Percentiles rank a stretch among this genome's conserved stretches.
Evolutionary conservation across 92 coral and sea anemone genomes (phyloP).

Genomic region (Porites lobata): DNA sequence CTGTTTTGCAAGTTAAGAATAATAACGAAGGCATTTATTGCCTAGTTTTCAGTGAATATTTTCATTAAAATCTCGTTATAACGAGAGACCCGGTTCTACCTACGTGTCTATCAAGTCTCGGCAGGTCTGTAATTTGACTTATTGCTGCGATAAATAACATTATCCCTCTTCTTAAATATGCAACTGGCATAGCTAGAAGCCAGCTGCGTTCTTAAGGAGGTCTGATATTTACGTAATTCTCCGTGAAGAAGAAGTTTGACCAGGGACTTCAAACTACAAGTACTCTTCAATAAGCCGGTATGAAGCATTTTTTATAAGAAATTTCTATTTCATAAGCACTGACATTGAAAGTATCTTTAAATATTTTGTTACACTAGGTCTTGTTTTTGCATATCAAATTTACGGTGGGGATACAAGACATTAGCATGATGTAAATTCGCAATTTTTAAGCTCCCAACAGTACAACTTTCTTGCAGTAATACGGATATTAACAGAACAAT

Average conservation of each 20-base stretch:
- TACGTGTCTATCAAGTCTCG: neutral
- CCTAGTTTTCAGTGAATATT: neutral
- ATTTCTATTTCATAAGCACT: neutral
- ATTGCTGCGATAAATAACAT: slow-evolving; percentile 28
- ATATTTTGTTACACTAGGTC: neutral
- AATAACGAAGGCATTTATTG: neutral
- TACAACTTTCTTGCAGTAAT: neutral
- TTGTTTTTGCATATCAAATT: neutral
- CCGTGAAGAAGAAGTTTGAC: slow-evolving; percentile 18
- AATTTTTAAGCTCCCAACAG: neutral
- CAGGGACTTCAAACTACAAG: slow-evolving; percentile 3
- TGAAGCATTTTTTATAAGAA: neutral
- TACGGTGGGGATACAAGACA: neutral
- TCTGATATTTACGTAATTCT: slow-evolving; percentile 14
- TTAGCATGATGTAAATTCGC: neutral
- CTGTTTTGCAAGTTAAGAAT: neutral
- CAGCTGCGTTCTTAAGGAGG: slow-evolving; percentile 31
- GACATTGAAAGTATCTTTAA: neutral
- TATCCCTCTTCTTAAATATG: slow-evolving; percentile 30
- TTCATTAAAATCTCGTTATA: neutral
- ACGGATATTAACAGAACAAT: no score
- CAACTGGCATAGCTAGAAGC: slow-evolving; percentile 16
- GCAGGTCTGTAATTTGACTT: slow-evolving; percentile 28
- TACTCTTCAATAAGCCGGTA: slow-evolving; percentile 11
- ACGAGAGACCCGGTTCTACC: neutral